Conservation (phyloP, 2,888 invertebrate genomes). For the Dromius quadrimaculatus region DNA sequence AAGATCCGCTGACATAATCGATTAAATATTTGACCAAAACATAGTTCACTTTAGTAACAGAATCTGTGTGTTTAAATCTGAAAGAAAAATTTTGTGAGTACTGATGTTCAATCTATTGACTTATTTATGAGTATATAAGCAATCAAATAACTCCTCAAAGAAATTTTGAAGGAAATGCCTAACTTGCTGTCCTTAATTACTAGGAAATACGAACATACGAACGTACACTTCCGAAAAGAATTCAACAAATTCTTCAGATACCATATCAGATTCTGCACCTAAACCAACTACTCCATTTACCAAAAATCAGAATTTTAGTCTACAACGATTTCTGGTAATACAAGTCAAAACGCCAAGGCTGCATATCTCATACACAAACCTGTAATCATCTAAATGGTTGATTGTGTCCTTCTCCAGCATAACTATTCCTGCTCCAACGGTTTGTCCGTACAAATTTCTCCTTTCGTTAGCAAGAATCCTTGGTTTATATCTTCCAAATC, state of each 20-base stretch:
- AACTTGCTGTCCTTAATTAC: too few species aligned
- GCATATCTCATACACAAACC: too few species aligned
- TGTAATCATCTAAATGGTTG: conserved; percentile 68
- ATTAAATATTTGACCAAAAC: conserved; percentile 68
- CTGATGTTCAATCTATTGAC: too few species aligned
- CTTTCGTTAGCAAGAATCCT: conserved; percentile 61
- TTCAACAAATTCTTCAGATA: neutral
- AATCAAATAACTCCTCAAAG: too few species aligned
- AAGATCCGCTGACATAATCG: conserved; percentile 69
- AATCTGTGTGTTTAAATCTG: conserved; percentile 64
- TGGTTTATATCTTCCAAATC: neutral
- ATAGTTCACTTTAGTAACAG: conserved; percentile 71
- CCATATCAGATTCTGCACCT: conserved; percentile 57
- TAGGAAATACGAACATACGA: too few species aligned
- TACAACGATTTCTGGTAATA: too few species aligned
- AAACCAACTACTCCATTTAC: too few species aligned
- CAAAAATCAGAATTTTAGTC: too few species aligned
- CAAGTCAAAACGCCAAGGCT: too few species aligned
- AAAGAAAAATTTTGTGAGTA: too few species aligned
- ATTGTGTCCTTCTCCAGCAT: conserved; percentile 69
- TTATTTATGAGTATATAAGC: neutral
- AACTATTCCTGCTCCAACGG: conserved; percentile 68
- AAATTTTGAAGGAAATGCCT: too few species aligned
- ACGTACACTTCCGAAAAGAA: too few species aligned
- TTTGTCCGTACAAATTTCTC: conserved; percentile 63